Evolutionary conservation across 1,140 invertebrate species (phyloP).

Genomic region (Trichonephila inaurata): DNA sequence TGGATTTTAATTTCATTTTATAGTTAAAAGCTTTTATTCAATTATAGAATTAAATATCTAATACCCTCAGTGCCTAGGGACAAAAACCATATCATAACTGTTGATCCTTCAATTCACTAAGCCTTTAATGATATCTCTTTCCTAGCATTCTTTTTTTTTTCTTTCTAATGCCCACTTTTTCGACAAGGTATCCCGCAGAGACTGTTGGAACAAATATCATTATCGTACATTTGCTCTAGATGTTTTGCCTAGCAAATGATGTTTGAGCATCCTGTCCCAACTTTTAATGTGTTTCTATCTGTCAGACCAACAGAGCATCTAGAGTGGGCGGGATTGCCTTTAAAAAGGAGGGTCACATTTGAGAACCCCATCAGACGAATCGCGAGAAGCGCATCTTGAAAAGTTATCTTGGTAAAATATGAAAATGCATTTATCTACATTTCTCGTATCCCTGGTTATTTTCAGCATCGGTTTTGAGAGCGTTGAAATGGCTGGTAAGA

Average conservation of each 20-base stretch:
- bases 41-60: not conserved
- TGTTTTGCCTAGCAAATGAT: conserved; percentile 58
- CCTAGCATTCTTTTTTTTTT: not conserved
- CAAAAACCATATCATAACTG: not conserved
- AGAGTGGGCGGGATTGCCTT: not conserved
- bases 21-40: not conserved
- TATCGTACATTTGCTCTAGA: conserved; percentile 38
- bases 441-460: not conserved
- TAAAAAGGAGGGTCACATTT: not conserved
- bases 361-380: not conserved
- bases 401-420: not conserved
- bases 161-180: conserved; percentile 29
- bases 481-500: not conserved
- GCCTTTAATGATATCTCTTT: conserved; percentile 32
- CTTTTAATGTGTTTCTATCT: conserved; percentile 49
- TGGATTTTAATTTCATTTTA: not conserved
- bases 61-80: conserved; percentile 8
- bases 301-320: not conserved
- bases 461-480: not conserved
- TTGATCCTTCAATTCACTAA: conserved; percentile 7
- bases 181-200: conserved; percentile 28
- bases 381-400: not conserved
- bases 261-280: conserved; percentile 55
- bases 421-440: too few relatives aligned
- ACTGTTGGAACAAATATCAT: conserved; percentile 61